phyloP scores from a whole-genome alignment of 1,140 invertebrate genomes.

The Eupristina koningsbergeri region DNA sequence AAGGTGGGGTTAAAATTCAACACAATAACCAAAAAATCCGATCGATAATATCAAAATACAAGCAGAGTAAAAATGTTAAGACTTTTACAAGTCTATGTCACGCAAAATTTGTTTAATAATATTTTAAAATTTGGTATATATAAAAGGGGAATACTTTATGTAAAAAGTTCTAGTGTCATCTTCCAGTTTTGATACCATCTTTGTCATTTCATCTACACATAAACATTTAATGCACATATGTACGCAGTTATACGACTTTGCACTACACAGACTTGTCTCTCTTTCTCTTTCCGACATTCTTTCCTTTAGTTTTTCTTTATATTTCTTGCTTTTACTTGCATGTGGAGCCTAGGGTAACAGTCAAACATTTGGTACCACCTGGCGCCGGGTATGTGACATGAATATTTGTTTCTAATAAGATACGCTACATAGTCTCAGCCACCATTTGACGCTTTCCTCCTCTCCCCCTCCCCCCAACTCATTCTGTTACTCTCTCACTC shows the following conservation, averaged over 20 bases:
- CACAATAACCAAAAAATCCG: background rate
- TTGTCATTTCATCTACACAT: background rate
- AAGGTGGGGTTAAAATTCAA: no score
- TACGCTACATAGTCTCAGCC: constrained; percentile 64
- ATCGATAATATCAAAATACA: constrained; percentile 26
- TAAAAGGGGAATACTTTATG: constrained; percentile 54
- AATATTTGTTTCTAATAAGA: constrained; percentile 75
- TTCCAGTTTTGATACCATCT: background rate
- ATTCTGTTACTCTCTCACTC: no score
- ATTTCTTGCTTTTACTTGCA: constrained; percentile 51
- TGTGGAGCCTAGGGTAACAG: constrained; percentile 67
- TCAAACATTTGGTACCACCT: constrained; percentile 74
- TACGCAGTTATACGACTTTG: background rate
- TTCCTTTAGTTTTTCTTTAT: background rate
- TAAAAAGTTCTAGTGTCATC: constrained; percentile 51
- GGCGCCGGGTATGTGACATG: constrained; percentile 73
- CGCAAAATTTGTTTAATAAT: constrained; percentile 63
- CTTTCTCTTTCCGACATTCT: background rate
- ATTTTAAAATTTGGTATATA: constrained; percentile 60
- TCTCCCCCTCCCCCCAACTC: no score
- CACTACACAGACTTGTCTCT: no score
- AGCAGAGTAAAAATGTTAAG: background rate
- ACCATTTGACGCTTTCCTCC: constrained; percentile 63
- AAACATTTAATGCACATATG: background rate
- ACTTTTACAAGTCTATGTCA: background rate